Evolutionary conservation across 2,113 vertebrate genomes (phyloP), one percentile per base, ranked within the genome.

Genomic region (Seriola aureovittata): DNA sequence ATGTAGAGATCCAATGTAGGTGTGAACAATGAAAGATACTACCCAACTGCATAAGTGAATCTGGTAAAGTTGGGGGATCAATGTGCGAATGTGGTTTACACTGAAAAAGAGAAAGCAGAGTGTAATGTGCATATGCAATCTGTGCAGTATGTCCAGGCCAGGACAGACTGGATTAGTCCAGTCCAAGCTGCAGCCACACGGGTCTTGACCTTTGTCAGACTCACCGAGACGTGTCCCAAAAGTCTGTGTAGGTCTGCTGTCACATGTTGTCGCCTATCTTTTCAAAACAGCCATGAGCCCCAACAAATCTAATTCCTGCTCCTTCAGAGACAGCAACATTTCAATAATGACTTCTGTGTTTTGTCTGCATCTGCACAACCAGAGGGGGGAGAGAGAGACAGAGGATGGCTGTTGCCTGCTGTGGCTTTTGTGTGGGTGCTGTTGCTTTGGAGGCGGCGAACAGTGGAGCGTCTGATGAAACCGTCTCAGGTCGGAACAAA

Each of bases 261-360:
- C 75, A 82, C 75, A 86, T 89, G 85, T 82, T 88, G 69, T 89
- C 78, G 38, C 71, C 67, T 71, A 23, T 85, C 54, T 80, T 84
- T 84, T 86, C 77, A 85, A 89, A 91, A 71, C 82, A 90, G 72
- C 82, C 80, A 78, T 50, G 89, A 90, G 85, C 73, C 80, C 55
- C 77, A 81, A 86, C 87, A 94, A 94, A 95, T 94, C 88, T 50
- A 94, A 95, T 95, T 86, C 82, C 82, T 78, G 76, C 74, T 89
- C 75, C 81, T 87, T 93, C 82, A 80, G 91, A 85, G 78, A 84
- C 62, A 42, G 67, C 32, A 88, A 82, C 91, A 92, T 93, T 93
- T 93, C 89, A 93, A 95, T 94, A 93, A 94, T 90, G 87, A 93
- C 90, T 92, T 88, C 75, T 85, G 92, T 72, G 91, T 89, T 89